A percentile compares a stretch with the other conserved stretches of the same genome.
These are phyloP conservation scores for Chrysolina oricalcia DNA, from an alignment of 2,888 invertebrate genomes.

Conservation along the genomic window DNA sequence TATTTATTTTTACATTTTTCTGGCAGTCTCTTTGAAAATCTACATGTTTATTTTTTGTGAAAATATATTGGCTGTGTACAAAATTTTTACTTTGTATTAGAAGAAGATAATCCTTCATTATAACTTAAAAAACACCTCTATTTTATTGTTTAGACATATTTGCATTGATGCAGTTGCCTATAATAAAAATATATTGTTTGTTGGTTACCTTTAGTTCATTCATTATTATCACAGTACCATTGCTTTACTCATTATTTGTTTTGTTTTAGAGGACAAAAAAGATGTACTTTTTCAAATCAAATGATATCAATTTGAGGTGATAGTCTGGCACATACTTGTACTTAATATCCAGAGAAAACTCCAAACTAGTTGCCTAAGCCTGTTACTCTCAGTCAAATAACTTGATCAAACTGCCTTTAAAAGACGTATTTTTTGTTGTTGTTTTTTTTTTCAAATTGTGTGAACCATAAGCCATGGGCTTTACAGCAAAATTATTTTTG, in stretches of 20 bases:
- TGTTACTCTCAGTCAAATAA: no score
- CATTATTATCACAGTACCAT: neutral
- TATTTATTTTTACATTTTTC: conserved; percentile 7
- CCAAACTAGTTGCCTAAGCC: no score
- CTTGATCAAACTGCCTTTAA: no score
- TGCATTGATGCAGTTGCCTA: neutral
- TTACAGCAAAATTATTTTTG: no score
- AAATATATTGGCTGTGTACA: conserved; percentile 48
- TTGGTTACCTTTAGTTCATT: neutral
- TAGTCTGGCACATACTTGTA: no score
- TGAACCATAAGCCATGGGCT: no score
- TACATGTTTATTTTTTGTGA: conserved; percentile 26
- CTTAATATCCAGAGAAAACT: no score
- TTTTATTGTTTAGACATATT: neutral
- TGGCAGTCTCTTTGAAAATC: conserved; percentile 25
- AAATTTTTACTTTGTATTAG: conserved; percentile 41
- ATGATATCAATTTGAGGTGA: no score
- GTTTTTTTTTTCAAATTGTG: no score
- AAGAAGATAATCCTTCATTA: conserved; percentile 13
- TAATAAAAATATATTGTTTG: neutral
- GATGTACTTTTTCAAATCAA: no score
- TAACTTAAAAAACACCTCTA: neutral
- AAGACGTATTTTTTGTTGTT: no score
- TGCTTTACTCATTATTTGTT: neutral
- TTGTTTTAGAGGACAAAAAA: neutral